These are phyloP conservation scores for Drosophila arawakana DNA, from an alignment of 1,140 invertebrate genomes.

Conservation along the genomic window DNA sequence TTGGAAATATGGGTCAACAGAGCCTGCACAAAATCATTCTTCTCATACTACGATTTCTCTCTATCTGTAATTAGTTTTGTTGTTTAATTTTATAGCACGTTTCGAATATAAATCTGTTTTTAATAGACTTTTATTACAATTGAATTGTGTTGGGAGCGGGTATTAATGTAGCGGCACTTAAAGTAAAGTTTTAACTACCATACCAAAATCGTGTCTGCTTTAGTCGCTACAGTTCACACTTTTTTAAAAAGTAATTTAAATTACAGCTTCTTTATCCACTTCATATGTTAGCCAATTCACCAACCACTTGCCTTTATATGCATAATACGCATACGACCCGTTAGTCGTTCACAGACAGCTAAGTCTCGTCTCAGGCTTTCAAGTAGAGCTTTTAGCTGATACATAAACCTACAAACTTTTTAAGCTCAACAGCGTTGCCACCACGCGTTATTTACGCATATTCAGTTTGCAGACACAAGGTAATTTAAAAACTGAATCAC, in stretches of 20 bases:
- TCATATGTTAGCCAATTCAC: constrained; percentile 10
- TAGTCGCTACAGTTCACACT: too few species aligned
- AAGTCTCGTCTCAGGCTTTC: not conserved
- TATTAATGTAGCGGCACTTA: not conserved
- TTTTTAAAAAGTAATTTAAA: not conserved
- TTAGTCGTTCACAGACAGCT: constrained; percentile 11
- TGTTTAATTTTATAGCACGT: constrained; percentile 50
- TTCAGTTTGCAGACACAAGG: constrained; percentile 38
- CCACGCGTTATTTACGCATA: constrained; percentile 14
- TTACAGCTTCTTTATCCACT: not conserved
- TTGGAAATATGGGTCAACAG: constrained; percentile 54
- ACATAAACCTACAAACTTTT: not conserved
- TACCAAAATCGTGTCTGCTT: too few species aligned
- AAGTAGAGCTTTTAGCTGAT: constrained; percentile 1
- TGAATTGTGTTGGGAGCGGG: not conserved
- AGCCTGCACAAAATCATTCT: constrained; percentile 46
- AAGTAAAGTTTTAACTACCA: not conserved
- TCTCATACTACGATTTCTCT: constrained; percentile 33
- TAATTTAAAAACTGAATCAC: constrained; percentile 75
- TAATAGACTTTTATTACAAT: constrained; percentile 11
- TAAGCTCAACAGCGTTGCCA: constrained; percentile 58
- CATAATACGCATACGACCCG: constrained; percentile 50
- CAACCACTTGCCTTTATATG: not conserved
- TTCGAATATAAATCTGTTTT: constrained; percentile 43
- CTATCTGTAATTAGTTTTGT: constrained; percentile 26